Conservation (phyloP, 2,797 vertebrate species). For the Brotula barbata region DNA sequence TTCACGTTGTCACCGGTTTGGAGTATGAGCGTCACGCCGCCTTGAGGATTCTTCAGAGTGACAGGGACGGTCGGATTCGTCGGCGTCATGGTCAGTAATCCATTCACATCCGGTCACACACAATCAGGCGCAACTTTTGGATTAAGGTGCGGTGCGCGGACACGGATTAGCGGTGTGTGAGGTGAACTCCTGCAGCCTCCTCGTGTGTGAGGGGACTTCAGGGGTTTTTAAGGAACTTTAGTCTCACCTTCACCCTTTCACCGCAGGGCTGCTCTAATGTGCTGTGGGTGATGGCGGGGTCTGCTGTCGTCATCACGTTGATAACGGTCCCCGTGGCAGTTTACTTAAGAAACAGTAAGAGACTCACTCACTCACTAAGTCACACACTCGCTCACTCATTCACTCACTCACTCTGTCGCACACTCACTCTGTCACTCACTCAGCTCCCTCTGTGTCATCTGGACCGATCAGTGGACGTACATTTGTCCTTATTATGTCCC, state of each 20-base stretch:
- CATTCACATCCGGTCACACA: constrained; percentile 1
- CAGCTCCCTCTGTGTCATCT: neutral
- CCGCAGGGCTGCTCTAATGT: constrained; percentile 77
- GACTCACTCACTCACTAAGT: neutral
- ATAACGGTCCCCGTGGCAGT: constrained; percentile 76
- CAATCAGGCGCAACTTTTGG: neutral
- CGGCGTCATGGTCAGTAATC: constrained; percentile 77
- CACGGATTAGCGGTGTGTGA: no score
- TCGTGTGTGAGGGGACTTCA: constrained; percentile 2
- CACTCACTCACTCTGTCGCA: no score
- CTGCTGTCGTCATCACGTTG: constrained; percentile 76
- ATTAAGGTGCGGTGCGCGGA: no score
- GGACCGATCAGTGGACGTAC: no score
- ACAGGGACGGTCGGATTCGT: constrained; percentile 8
- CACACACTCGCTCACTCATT: no score
- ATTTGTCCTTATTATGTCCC: no score
- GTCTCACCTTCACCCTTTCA: constrained; percentile 46
- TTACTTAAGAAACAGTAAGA: constrained; percentile 81
- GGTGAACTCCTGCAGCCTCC: constrained; percentile 2
- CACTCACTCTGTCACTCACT: no score
- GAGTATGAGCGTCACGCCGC: constrained; percentile 29
- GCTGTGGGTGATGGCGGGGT: constrained; percentile 68
- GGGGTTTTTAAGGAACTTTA: constrained; percentile 29
- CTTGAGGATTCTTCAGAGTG: constrained; percentile 39
- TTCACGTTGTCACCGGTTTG: no score